Conservation (phyloP, 2,888 invertebrate species). For the Diarsia dahlii region DNA sequence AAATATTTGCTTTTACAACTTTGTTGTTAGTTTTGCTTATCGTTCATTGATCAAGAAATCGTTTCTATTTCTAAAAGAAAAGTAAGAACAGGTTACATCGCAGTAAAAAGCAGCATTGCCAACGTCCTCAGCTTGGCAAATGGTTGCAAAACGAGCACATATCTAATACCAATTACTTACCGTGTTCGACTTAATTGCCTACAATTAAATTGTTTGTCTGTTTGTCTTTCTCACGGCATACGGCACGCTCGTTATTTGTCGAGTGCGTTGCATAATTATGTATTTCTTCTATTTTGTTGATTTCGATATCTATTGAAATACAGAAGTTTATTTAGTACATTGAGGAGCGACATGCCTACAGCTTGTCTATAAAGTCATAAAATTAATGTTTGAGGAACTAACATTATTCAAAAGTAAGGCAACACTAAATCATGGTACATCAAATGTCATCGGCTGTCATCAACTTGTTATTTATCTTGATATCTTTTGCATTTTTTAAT, state of each 20-base stretch:
- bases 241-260: conserved; percentile 56
- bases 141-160: conserved; percentile 54
- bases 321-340: neutral
- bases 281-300: conserved; percentile 27
- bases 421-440: too few species aligned
- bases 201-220: conserved; percentile 61
- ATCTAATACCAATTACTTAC: conserved; percentile 63
- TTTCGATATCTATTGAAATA: neutral
- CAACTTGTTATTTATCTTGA: too few species aligned
- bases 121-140: conserved; percentile 41
- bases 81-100: conserved; percentile 30
- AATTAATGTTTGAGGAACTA: too few species aligned
- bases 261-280: conserved; percentile 45
- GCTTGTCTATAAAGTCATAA: too few species aligned
- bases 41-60: conserved; percentile 14
- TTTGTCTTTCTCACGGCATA: conserved; percentile 66
- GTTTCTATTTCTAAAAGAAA: conserved; percentile 30
- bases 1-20: neutral
- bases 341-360: too few species aligned
- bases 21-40: neutral
- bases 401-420: too few species aligned
- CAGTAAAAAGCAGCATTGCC: conserved; percentile 37
- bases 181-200: conserved; percentile 57
- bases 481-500: too few species aligned
- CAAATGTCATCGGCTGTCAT: too few species aligned